These are phyloP conservation scores for Symphodus melops DNA, from an alignment of 2,113 vertebrate genomes.

Conservation along the genomic window DNA sequence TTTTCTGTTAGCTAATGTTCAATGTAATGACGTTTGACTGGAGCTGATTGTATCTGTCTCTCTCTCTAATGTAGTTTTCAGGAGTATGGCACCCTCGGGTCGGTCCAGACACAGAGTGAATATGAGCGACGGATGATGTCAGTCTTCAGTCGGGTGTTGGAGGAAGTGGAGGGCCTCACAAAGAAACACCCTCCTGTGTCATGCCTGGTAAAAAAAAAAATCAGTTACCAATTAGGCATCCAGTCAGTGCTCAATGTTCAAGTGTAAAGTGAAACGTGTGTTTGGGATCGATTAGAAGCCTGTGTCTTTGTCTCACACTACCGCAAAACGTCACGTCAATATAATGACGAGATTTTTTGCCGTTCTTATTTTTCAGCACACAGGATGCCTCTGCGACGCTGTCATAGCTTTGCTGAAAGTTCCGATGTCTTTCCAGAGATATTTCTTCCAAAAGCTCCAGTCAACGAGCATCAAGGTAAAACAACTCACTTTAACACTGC, in stretches of 20 bases:
- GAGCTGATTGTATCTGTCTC: slow-evolving; percentile 9
- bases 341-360: background rate
- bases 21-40: background rate
- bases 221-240: too few species aligned
- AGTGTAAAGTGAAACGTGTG: too few species aligned
- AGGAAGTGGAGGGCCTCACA: slow-evolving; percentile 93
- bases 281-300: too few species aligned
- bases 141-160: slow-evolving; percentile 92
- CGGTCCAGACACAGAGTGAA: slow-evolving; percentile 90
- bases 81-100: slow-evolving; percentile 88
- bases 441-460: slow-evolving; percentile 98
- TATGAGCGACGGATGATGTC: slow-evolving; percentile 96
- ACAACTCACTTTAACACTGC: slow-evolving; percentile 54
- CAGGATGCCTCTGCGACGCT: slow-evolving; percentile 93
- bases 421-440: slow-evolving; percentile 96
- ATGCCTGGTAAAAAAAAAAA: slow-evolving; percentile 85
- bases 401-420: slow-evolving; percentile 96
- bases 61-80: slow-evolving; percentile 86
- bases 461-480: slow-evolving; percentile 96
- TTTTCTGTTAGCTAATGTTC: background rate
- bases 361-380: slow-evolving; percentile 85
- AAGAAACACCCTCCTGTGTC: slow-evolving; percentile 96
- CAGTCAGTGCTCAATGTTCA: too few species aligned
- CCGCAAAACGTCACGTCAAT: background rate
- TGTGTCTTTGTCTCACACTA: too few species aligned